Base-by-base conservation (phyloP, 2,797 vertebrate genomes). In the Allobates femoralis region DNA sequence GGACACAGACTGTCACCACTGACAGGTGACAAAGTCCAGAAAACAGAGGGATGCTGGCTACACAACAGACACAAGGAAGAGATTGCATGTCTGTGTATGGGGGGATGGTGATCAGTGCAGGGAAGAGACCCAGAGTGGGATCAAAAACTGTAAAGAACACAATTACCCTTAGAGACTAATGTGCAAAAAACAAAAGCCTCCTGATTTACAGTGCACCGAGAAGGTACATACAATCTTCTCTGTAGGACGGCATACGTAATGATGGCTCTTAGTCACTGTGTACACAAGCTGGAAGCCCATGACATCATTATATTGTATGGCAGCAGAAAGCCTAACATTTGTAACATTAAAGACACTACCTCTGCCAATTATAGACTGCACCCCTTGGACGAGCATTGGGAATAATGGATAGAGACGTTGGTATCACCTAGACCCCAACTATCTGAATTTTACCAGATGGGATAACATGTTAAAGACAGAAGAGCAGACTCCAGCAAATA, bases 1-100 rank as follows among this genome's bases (percentile, higher is more conserved):
- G 83, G 86, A 80, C 83, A 66, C 58, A 53, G 55, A 76, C 74
- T 87, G 82, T 80, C 82, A 84, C 81, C 53, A 60, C 67, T 87
- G 81, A 87, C 86, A 71, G 77, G 85, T 62, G 67, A 75, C 78
- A 60, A 55, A 60, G 62, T 80, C 73, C 67, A 56, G 66, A 46
- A 64, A 79, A 46, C 81, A 80, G 50, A 73, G 41, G 86, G 76
- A 79, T 75, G 76, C 56, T 56, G 76, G 75, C 55, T 73, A 84
- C 71, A 73, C 30, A 28, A 18, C 14, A 81, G 50, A 46, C 46
- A 58, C 77, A n/a, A 34, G 32, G 37, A 60, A 26, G 56, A 82
- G 32, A 37, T 5, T 23, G 21, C 67, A 41, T 46, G 75, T 28
- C 75, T 32, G 28, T 51, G 15, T 23, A 30, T 56, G 53, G 75